Evolutionary conservation across 2,888 invertebrate genomes (phyloP).

Genomic region (Temnothorax unifasciatus): DNA sequence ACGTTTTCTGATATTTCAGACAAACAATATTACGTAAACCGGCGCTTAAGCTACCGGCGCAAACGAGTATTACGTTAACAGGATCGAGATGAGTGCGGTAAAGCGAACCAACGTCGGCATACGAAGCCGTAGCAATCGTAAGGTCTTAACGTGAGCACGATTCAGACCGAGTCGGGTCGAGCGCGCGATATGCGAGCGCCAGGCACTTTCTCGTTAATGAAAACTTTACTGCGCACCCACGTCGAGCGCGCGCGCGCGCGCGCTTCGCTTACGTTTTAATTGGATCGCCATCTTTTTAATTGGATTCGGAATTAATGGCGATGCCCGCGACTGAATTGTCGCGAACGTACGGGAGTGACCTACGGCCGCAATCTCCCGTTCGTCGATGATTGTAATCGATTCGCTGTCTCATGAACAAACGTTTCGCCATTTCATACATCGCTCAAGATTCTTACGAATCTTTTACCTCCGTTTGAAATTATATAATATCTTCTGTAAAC

Average conservation of each 20-base stretch:
- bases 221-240: constrained; percentile 70
- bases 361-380: constrained; percentile 35
- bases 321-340: constrained; percentile 57
- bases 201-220: constrained; percentile 80
- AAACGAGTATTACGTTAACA: constrained; percentile 29
- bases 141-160: constrained; percentile 62
- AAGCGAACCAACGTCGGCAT: constrained; percentile 23
- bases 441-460: background rate
- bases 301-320: constrained; percentile 75
- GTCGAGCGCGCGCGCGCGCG: background rate
- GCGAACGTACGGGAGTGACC: constrained; percentile 31
- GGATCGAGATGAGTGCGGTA: constrained; percentile 28
- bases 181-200: constrained; percentile 63
- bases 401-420: constrained; percentile 4
- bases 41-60: background rate
- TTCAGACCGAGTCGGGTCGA: constrained; percentile 56
- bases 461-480: background rate
- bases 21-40: background rate
- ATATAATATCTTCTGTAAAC: background rate
- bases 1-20: background rate
- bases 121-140: constrained; percentile 42
- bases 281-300: constrained; percentile 79
- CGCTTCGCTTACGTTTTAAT: constrained; percentile 72
- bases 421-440: background rate
- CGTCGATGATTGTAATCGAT: constrained; percentile 34